A percentile compares a stretch with the other conserved stretches of the same genome.
phyloP scores from a whole-genome alignment of 2,888 invertebrate genomes.

The Alcis repandata region DNA sequence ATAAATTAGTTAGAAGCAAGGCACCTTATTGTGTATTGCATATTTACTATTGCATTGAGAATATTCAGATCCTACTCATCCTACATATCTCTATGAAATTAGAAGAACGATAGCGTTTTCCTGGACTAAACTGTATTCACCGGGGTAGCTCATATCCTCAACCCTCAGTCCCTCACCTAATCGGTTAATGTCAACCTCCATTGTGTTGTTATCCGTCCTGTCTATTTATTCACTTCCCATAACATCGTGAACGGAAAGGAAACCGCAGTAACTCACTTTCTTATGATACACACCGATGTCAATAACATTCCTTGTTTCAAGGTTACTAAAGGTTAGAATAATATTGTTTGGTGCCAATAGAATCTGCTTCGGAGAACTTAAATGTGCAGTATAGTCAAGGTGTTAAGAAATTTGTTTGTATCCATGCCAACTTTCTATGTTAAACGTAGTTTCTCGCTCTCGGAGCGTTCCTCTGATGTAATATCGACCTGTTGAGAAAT shows the following conservation, averaged over 20 bases:
- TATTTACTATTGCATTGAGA: too few species aligned
- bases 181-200: constrained; percentile 38
- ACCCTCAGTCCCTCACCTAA: too few species aligned
- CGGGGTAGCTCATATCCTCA: too few species aligned
- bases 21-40: too few species aligned
- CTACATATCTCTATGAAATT: too few species aligned
- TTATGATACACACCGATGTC: constrained; percentile 36
- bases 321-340: constrained; percentile 27
- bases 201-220: constrained; percentile 48
- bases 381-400: neutral
- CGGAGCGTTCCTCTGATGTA: neutral
- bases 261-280: constrained; percentile 52
- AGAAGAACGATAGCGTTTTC: too few species aligned
- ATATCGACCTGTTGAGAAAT: neutral
- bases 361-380: constrained; percentile 4
- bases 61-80: too few species aligned
- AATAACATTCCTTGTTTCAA: constrained; percentile 30
- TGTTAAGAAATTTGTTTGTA: constrained; percentile 17
- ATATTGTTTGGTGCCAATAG: constrained; percentile 17
- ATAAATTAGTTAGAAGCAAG: too few species aligned
- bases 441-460: constrained; percentile 1
- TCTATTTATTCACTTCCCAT: constrained; percentile 57
- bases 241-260: constrained; percentile 59
- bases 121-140: too few species aligned
- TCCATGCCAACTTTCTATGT: constrained; percentile 19